Conservation (phyloP, 2,113 vertebrate species). For the Eidolon helvum region DNA sequence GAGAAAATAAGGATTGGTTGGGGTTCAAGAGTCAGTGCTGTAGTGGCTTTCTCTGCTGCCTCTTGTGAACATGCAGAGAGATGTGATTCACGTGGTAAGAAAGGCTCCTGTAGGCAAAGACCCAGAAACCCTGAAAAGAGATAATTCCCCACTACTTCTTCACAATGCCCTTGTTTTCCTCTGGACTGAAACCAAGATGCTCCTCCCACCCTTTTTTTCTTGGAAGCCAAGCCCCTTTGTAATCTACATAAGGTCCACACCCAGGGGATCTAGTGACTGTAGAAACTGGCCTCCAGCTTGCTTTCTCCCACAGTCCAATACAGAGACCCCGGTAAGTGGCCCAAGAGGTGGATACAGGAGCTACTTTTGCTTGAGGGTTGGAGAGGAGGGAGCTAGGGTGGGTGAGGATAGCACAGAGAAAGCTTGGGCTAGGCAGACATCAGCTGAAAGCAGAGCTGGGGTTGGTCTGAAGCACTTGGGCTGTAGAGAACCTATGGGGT, state of each 20-base stretch:
- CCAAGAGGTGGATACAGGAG: background rate
- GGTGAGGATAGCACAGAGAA: background rate
- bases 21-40: background rate
- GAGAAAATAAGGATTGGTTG: background rate
- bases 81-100: background rate
- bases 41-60: background rate
- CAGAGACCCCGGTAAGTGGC: slow-evolving; percentile 31
- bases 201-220: slow-evolving; percentile 28
- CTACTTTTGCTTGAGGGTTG: background rate
- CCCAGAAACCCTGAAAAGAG: background rate
- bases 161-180: background rate
- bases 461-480: accelerated
- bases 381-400: background rate
- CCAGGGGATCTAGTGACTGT: background rate
- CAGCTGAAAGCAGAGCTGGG: too few species aligned
- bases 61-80: background rate
- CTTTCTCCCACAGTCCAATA: background rate
- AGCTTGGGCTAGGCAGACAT: background rate
- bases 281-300: background rate
- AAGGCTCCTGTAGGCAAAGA: background rate
- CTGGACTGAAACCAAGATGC: background rate
- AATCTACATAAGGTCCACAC: background rate
- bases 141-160: background rate
- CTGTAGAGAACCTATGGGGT: background rate
- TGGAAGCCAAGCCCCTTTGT: slow-evolving; percentile 23